Conservation (phyloP, 2,113 vertebrate species). For the Sorex fumeus region DNA sequence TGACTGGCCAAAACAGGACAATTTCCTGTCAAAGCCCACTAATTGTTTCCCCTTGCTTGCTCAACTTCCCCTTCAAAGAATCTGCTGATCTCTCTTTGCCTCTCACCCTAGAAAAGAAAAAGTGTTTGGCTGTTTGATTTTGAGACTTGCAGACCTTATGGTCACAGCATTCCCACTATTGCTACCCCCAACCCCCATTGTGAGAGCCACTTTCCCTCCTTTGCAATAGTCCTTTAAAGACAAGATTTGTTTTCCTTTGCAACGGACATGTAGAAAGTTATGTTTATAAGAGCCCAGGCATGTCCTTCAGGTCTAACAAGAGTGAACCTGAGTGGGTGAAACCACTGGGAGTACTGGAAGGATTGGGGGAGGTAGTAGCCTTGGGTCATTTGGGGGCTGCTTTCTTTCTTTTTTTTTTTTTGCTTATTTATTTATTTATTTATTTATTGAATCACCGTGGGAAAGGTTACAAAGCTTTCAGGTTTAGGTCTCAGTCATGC, state of each 20-base stretch:
- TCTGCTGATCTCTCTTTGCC: conserved; percentile 10
- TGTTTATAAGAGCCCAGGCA: not conserved
- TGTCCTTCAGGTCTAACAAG: not conserved
- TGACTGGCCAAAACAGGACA: not conserved
- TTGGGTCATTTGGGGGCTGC: no score
- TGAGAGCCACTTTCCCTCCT: not conserved
- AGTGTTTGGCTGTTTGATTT: not conserved
- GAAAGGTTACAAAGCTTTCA: no score
- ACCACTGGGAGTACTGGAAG: no score
- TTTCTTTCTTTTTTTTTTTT: no score
- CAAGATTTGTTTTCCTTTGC: not conserved
- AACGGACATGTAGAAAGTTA: not conserved
- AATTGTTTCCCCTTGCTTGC: not conserved
- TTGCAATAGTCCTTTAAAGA: not conserved
- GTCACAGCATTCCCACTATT: not conserved
- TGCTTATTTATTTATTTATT: no score
- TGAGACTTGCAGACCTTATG: not conserved
- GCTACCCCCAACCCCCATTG: not conserved
- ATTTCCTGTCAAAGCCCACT: not conserved
- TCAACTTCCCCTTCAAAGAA: not conserved
- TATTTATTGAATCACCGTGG: no score
- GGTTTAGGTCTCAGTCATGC: no score
- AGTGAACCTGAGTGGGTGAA: no score
- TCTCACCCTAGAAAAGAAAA: not conserved
- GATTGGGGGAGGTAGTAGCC: no score